Conservation (phyloP, 2,113 vertebrate species). For the Oxygymnocypris stewartii region DNA sequence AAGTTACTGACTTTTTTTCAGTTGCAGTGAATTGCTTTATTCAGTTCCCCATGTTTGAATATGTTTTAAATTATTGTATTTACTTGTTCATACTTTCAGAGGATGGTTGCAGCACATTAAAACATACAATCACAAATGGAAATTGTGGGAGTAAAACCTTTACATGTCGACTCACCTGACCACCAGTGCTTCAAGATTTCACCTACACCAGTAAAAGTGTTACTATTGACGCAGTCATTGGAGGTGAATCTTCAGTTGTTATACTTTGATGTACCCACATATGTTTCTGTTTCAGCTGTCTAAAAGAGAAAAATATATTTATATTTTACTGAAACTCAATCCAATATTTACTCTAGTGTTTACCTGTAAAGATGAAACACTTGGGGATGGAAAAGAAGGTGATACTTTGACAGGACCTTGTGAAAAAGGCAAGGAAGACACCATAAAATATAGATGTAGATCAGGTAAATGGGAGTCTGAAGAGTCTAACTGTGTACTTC, state of each 20-base stretch:
- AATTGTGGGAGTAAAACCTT: rapidly evolving
- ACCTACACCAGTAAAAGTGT: neutral
- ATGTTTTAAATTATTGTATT: neutral
- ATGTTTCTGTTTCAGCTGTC: neutral
- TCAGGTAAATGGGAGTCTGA: neutral
- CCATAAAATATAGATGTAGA: neutral
- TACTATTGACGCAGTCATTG: neutral
- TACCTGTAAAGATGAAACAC: neutral
- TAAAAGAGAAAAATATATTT: neutral
- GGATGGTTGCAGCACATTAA: neutral
- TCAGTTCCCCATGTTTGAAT: neutral
- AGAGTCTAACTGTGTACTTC: slow-evolving; percentile 34
- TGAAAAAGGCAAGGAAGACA: neutral
- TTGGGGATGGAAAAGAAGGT: slow-evolving; percentile 12
- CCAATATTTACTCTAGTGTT: neutral
- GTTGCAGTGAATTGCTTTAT: neutral
- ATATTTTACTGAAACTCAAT: neutral
- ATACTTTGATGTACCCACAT: neutral
- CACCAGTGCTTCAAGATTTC: neutral
- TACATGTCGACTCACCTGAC: slow-evolving; percentile 11
- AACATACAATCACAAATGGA: neutral
- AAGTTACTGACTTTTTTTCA: neutral
- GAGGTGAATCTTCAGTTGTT: neutral
- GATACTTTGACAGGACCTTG: neutral
- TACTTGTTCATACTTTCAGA: neutral